Percentiles rank a stretch among this genome's conserved stretches.
Conservation (phyloP, 2,888 invertebrate species). For the Diadegma fenestrale region DNA sequence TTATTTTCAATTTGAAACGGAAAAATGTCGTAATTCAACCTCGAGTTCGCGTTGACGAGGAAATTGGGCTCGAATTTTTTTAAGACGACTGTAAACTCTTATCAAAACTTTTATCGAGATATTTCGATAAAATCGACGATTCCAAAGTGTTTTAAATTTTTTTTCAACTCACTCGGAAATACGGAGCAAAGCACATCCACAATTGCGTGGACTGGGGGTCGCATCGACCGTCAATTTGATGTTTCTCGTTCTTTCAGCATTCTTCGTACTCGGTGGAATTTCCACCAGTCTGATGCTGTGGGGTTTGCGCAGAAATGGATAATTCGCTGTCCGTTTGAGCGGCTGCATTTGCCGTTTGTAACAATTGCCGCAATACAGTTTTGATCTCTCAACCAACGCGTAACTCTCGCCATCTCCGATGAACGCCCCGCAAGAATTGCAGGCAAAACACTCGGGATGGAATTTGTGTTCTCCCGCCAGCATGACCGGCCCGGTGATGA, state of each 20-base stretch:
- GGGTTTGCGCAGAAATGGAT: conserved; percentile 87
- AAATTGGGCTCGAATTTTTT: neutral
- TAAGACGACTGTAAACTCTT: neutral
- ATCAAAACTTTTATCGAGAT: neutral
- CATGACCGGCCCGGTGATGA: conserved; percentile 96
- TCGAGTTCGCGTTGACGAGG: neutral
- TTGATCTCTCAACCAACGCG: conserved; percentile 95
- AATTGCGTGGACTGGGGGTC: conserved; percentile 85
- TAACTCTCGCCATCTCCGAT: conserved; percentile 97
- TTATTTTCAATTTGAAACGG: neutral
- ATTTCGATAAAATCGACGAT: neutral
- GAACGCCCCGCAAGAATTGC: conserved; percentile 91
- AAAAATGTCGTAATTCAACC: neutral
- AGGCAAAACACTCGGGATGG: conserved; percentile 98
- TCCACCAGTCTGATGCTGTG: conserved; percentile 95
- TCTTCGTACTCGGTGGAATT: conserved; percentile 88
- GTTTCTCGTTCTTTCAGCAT: conserved; percentile 87
- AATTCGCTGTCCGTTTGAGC: conserved; percentile 86
- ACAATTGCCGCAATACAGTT: conserved; percentile 93
- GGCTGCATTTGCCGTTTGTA: conserved; percentile 91
- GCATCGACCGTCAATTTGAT: conserved; percentile 88
- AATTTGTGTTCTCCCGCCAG: conserved; percentile 97
- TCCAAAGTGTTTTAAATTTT: neutral
- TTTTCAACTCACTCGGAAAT: conserved; percentile 89
- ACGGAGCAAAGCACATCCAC: conserved; percentile 87